Conservation (phyloP, 2,888 invertebrate species). For the Sepioteuthis lessoniana region DNA sequence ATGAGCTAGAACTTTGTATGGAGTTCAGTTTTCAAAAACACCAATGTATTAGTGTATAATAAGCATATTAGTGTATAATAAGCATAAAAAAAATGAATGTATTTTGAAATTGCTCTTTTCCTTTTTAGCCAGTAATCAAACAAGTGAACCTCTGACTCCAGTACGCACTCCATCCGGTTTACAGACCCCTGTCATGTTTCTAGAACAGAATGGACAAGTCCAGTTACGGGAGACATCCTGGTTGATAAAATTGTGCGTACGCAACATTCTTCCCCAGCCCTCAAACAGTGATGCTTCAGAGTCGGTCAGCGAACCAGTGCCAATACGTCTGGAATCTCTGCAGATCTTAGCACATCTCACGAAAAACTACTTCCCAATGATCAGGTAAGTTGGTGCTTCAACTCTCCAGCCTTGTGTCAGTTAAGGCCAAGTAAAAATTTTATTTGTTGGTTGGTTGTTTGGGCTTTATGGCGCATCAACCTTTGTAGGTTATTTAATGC, state of each 20-base stretch:
- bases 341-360: constrained; percentile 78
- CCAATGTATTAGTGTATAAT: too few species aligned
- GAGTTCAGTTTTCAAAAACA: too few species aligned
- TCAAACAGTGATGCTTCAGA: constrained; percentile 50
- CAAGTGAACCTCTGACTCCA: constrained; percentile 43
- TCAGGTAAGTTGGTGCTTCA: constrained; percentile 63
- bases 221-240: constrained; percentile 68
- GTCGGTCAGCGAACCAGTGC: constrained; percentile 75
- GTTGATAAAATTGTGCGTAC: constrained; percentile 72
- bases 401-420: neutral
- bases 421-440: neutral
- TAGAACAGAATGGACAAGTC: constrained; percentile 62
- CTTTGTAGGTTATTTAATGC: too few species aligned
- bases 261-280: constrained; percentile 67
- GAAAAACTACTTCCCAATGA: constrained; percentile 75
- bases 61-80: too few species aligned
- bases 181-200: constrained; percentile 64
- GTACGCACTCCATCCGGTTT: constrained; percentile 60
- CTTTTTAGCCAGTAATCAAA: neutral
- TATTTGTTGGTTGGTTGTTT: too few species aligned
- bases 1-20: too few species aligned
- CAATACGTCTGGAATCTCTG: constrained; percentile 85
- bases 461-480: too few species aligned
- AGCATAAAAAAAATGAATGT: too few species aligned
- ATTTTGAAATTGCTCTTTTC: too few species aligned